Evolutionary conservation across 2,888 invertebrate genomes (phyloP).

Genomic region (Linyphia triangularis): DNA sequence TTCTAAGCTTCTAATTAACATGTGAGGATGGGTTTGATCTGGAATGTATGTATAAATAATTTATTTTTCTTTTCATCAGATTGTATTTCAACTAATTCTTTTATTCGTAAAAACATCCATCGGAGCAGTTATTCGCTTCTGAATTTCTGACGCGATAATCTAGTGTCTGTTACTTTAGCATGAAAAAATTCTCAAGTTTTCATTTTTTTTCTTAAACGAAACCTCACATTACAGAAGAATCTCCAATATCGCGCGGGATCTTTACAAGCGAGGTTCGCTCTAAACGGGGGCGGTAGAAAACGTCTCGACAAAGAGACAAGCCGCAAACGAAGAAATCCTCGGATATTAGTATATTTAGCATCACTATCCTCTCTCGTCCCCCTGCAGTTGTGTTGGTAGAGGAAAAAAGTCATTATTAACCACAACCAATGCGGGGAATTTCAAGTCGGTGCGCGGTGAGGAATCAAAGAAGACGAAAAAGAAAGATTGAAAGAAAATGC

Average conservation of each 20-base stretch:
- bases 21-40: no score
- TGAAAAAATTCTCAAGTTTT: not conserved
- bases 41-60: no score
- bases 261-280: not conserved
- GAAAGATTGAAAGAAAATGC: conserved; percentile 25
- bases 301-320: not conserved
- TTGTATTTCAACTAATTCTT: no score
- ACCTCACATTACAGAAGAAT: not conserved
- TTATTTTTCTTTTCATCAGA: no score
- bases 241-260: conserved; percentile 14
- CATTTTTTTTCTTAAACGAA: not conserved
- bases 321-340: conserved; percentile 9
- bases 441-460: conserved; percentile 15
- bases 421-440: conserved; percentile 33
- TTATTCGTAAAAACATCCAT: no score
- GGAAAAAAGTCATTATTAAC: conserved; percentile 45
- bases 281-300: not conserved
- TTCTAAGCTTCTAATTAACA: no score
- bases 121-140: no score
- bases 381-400: not conserved
- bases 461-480: conserved; percentile 19
- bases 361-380: conserved; percentile 14
- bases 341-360: conserved; percentile 66
- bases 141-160: no score
- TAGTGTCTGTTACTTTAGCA: not conserved